Base-by-base conservation (phyloP, 1,140 invertebrate species). In the Chymomyza costata region DNA sequence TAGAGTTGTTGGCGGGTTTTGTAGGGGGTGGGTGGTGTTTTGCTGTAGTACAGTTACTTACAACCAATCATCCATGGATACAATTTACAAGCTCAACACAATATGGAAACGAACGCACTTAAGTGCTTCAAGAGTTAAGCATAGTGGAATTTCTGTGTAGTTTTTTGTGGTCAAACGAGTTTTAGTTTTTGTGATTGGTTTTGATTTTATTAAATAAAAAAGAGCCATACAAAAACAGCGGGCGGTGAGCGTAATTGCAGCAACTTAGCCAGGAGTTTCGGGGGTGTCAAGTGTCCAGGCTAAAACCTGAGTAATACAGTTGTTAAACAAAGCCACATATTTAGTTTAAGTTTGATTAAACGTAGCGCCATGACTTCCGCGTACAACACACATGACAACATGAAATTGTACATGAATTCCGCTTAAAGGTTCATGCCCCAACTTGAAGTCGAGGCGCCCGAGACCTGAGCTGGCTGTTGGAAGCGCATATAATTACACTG, bases 161-260 rank as follows among this genome's bases (percentile, higher is more conserved):
- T 44, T 18, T 45, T 53, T 67, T 60, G 73, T 78, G 73, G 73
- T 80, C 73, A 80, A 80, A 80, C 73, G 64, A 49, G 73, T 80
- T 80, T 80, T 61, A 73, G 62, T 80, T 80, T 80, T 80, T 80
- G 73, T 80, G 73, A 80, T 80, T 80, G 74, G 73, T 65, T 80
- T 80, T 80, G 73, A 80, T 80, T 80, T 80, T 71, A 80, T 80
- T 73, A 55, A 80, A 80, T 58, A 67, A 70, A 65, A 55, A 30
- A 51, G 31, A 49, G 49, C 45, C 43, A 17, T 30, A 76, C 63
- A 64, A 71, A 66, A 55, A 19, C 71, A 80, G 73, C 73, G 73
- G 73, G 73, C 46, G 73, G 73, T 53, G 30, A 43, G 53, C 66
- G 73, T 78, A 80, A 80, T 78, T 80, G 73, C 71, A 66, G 28